Base-by-base conservation (phyloP, 2,797 vertebrate genomes). In the Chaetophractus vellerosus region DNA sequence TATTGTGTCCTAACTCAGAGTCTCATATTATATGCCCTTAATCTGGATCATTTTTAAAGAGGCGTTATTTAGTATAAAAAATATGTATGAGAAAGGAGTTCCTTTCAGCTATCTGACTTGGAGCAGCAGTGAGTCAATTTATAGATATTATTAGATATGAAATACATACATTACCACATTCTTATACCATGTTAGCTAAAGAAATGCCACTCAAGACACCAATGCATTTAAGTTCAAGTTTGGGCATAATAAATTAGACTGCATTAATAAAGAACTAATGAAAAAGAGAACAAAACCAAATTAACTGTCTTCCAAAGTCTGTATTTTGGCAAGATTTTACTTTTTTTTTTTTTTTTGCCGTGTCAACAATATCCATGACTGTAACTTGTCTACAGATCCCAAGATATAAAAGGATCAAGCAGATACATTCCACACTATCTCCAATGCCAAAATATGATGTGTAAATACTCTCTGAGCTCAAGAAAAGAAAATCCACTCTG, bases 381-480 rank as follows among this genome's bases (percentile, higher is more conserved):
- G 0, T 63, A 69, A 78, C 74, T 71, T 74, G 38, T 26, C 31
- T 45, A 52, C 26, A 59, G 38, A 68, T 78, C 16, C 12, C 12
- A 80, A 80, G 14, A 85, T 50, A 71, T 24, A 66, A 91, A 90
- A 84, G 5, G 21, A 90, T 74, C 1, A 36, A 68, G 26, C n/a
- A 63, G 16, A 71, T 1, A 68, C 5, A 63, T 72, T 59, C 23
- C 15, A 93, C 2, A 55, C 0, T 1, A 0, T 14, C 21, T 85
- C 2, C 7, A 19, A 93, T 59, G 81, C 38, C 91, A 95, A 90
- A 41, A 72, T 85, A 45, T 74, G 89, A n/a, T 31, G 64, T 52
- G 86, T 45, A 97, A 96, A 96, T 12, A 66, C 0, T 33, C 5
- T 90, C 50, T 97, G 41, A 90, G 26, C 52, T 68, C 33, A 95